phyloP scores from a whole-genome alignment of 2,888 invertebrate genomes.

The Odontothrips loti region DNA sequence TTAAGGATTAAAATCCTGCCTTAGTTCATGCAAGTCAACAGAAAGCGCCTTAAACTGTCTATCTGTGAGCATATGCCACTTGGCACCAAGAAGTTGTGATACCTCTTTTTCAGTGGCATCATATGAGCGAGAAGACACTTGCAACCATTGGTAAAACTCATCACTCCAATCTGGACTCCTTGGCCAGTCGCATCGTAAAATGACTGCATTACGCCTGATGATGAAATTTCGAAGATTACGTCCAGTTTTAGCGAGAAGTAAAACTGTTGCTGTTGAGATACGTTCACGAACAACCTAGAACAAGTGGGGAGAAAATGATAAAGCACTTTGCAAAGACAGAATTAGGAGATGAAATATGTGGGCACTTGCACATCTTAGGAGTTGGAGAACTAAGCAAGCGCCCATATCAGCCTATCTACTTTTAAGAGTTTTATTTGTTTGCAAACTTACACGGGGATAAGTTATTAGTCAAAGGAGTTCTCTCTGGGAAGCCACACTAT shows the following conservation, averaged over 20 bases:
- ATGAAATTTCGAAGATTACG: slow-evolving; percentile 59
- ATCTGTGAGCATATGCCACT: slow-evolving; percentile 65
- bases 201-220: slow-evolving; percentile 66
- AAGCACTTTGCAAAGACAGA: neutral
- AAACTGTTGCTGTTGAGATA: slow-evolving; percentile 70
- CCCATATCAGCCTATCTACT: neutral
- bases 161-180: slow-evolving; percentile 61
- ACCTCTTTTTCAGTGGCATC: slow-evolving; percentile 63
- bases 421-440: neutral
- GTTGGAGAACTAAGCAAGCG: neutral
- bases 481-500: no score
- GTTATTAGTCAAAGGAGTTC: no score
- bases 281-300: slow-evolving; percentile 65
- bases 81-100: slow-evolving; percentile 60
- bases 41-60: slow-evolving; percentile 53
- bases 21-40: neutral
- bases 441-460: no score
- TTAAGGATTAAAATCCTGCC: neutral
- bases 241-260: slow-evolving; percentile 63
- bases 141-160: slow-evolving; percentile 64
- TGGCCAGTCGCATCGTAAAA: slow-evolving; percentile 66
- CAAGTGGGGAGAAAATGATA: neutral
- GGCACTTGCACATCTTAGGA: neutral
- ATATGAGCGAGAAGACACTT: slow-evolving; percentile 58
- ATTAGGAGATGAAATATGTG: neutral